phyloP scores from a whole-genome alignment of 2,113 vertebrate genomes.

The Macquaria australasica region DNA sequence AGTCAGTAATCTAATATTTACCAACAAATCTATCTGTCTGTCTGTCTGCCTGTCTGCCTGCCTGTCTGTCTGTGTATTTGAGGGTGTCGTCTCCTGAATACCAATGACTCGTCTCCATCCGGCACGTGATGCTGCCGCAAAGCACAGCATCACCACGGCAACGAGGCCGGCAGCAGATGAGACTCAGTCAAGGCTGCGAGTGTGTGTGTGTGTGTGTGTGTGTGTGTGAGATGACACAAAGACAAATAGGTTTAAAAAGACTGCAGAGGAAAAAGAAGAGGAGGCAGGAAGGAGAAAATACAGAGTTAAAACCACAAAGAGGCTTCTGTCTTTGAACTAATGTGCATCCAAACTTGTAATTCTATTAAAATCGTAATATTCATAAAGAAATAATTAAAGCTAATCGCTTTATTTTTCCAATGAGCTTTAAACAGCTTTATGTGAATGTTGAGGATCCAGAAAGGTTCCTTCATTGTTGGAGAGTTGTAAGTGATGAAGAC shows the following conservation, averaged over 20 bases:
- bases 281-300: neutral
- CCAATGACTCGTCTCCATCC: slow-evolving; percentile 52
- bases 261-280: slow-evolving; percentile 7
- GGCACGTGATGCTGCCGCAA: slow-evolving; percentile 68
- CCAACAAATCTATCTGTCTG: no score
- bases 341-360: neutral
- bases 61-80: no score
- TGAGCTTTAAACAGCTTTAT: no score
- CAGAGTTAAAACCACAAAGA: neutral
- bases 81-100: slow-evolving; percentile 61
- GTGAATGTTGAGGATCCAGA: no score
- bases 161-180: slow-evolving; percentile 62
- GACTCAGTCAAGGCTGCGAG: slow-evolving; percentile 42
- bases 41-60: no score
- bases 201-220: slow-evolving; percentile 31
- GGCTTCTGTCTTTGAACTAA: neutral
- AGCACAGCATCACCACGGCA: slow-evolving; percentile 67
- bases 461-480: no score
- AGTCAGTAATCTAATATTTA: no score
- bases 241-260: slow-evolving; percentile 25
- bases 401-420: no score
- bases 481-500: no score
- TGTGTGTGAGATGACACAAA: slow-evolving; percentile 11
- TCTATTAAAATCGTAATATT: neutral
- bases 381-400: neutral